These are phyloP conservation scores for Rhipidura dahli DNA, from an alignment of 2,113 vertebrate species.

Conservation along the genomic window DNA sequence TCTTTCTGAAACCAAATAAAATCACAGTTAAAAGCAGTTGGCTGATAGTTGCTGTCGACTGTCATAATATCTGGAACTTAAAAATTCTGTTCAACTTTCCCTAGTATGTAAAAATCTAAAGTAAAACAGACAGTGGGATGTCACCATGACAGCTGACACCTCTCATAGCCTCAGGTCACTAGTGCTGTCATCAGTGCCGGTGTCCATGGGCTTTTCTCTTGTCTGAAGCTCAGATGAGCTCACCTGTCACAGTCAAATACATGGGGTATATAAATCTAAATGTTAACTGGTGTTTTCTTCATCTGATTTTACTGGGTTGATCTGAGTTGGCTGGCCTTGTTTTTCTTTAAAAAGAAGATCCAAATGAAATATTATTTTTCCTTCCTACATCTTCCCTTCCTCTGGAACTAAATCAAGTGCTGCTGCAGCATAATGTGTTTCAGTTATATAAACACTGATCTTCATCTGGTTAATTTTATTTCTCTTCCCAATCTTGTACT, in stretches of 20 bases:
- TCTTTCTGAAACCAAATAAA: neutral
- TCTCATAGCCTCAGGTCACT: neutral
- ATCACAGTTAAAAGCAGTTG: neutral
- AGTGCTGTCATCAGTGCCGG: fast-evolving
- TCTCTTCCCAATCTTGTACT: neutral
- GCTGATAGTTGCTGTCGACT: neutral
- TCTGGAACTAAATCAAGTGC: neutral
- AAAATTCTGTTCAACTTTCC: neutral
- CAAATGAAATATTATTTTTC: neutral
- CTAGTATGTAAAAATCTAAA: neutral
- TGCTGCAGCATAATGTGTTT: neutral
- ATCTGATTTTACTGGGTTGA: neutral
- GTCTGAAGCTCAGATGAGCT: neutral
- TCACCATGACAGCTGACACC: neutral
- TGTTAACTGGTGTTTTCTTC: neutral
- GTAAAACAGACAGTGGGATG: neutral
- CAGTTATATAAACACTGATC: neutral
- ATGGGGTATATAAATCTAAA: neutral
- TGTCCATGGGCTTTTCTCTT: neutral
- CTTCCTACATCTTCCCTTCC: neutral
- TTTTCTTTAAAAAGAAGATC: neutral
- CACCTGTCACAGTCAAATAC: neutral
- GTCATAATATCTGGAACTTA: neutral
- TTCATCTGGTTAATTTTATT: neutral
- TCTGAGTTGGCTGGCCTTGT: neutral